Evolutionary conservation across 2,797 vertebrate genomes (phyloP), one percentile per base, ranked within the genome.

Genomic region (Pitangus sulphuratus): DNA sequence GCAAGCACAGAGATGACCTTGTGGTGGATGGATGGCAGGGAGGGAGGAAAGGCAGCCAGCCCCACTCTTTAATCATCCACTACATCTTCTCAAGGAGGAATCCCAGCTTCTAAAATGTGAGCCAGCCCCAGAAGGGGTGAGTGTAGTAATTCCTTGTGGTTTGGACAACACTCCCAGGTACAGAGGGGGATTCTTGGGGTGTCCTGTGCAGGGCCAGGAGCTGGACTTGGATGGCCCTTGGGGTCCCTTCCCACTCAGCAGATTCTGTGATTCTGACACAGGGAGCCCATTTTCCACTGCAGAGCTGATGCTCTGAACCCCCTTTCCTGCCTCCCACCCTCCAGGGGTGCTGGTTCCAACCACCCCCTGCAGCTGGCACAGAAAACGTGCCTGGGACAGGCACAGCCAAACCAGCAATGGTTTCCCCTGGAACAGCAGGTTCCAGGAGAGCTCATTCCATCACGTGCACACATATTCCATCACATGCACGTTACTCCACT

Each of bases 111-210:
- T 11, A 6, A 11, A 70, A 18, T 0, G 5, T 6, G 2, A 65
- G 5, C 7, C 33, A 81, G 47, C 37, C 3, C 1, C 14, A 10
- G 3, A 37, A 13, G 31, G 61, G 8, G 15, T 1, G 48, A n/a
- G 42, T 42, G 15, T 15, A 15, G 56, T 12, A 9, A 4, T 8
- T 3, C 1, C 53, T 2, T 3, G 78, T 54, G 70, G 22, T 44
- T 20, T 8, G 33, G 3, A 20, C 30, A 39, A 4, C 20, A 3
- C 35, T 6, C 26, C 8, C 18, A 14, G 4, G 12, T 1, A 2
- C 18, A 0, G 0, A 11, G 15, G 7, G 54, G 40, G 31, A 7
- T 8, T 2, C n/a, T 4, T 2, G 30, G 12, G 20, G 4, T 20
- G 50, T 3, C 44, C 60, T 12, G 39, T 2, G 39, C 58, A 24